Base-by-base conservation (phyloP, 2,113 vertebrate genomes). In the Mormyrus iriodes region DNA sequence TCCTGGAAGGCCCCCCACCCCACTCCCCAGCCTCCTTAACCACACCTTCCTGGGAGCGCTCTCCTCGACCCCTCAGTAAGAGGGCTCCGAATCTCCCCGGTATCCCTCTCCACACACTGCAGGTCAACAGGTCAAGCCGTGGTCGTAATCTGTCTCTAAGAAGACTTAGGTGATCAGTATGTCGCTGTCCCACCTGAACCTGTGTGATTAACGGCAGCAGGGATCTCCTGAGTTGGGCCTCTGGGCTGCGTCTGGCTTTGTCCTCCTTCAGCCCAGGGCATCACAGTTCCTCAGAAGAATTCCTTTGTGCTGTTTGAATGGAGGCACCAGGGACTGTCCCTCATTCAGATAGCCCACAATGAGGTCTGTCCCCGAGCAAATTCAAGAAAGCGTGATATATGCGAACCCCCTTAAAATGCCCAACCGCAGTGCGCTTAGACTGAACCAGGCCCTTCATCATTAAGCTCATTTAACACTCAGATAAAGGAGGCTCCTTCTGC, bases 281-380 rank as follows among this genome's bases (percentile, higher is more conserved):
- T 27, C 48, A 51, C 83, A 27, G 24, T 27, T 48, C 46, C 19
- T 85, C 46, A 85, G 83, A 85, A 85, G 21, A 48, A 85, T 49
- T 4, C 83, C n/a, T 85, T 85, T 85, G 83, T 85, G 48, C 24
- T 51, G 48, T n/a, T 49, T 85, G 46, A 85, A 85, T 27, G 48
- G 44, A 48, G 15, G 9, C 42, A 85, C 82, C 4, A 7, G 44
- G 83, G 83, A 27, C 83, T 49, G 46, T 44, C 44, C 24, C 83
- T 85, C 10, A 85, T 85, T 49, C 83, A 85, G 3, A 51, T 84
- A 7, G 46, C 21, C 44, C 83, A 85, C 44, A 49, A 51, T 85
- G 44, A 48, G 44, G 82, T 85, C 42, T 85, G 82, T 85, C 82
- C 82, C 24, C 27, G 82, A 9, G 83, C 44, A 85, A 85, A 85